Evolutionary conservation across 2,888 invertebrate species (phyloP), one percentile per base, ranked within the genome.

Genomic region (Thecophora atra): DNA sequence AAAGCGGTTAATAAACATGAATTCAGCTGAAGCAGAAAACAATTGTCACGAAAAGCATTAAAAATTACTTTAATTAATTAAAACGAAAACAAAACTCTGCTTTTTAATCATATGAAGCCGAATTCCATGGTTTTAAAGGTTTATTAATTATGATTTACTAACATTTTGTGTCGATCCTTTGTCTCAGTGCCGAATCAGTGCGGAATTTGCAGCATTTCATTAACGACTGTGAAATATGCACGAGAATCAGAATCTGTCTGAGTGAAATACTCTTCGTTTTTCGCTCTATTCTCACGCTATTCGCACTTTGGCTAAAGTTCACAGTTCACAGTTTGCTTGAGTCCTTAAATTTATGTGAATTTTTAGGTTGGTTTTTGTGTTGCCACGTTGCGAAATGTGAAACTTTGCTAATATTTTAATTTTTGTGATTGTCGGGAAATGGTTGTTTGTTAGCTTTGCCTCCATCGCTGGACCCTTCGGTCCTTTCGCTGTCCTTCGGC

Each of bases 161-260:
- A 63, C 63, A 63, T 37, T 37, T 63, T 42, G 19, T 30, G 64
- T 44, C 47, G 24, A 6, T 42, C 64, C 8, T 8, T 11, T 47
- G 17, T 24, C n/a, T 8, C 44, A n/a, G 28, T 24, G n/a, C n/a
- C 30, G 60, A 6, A 8, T 5, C 8, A 63, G 21, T 67, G 67
- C 37, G 70, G 70, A 52, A 70, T 70, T 70, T 62, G 52, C 63
- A 70, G 63, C 70, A 63, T 70, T 70, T 70, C 70, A 70, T 70
- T 70, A 70, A 62, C 62, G 70, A 30, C 60, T 70, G 42, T 47
- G 24, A 70, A 62, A 63, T 24, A 51, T 60, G 17, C 24, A 24
- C 3, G 37, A 21, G 13, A 24, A 42, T 68, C 56, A 21, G 13
- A 24, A 42, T 68, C 56, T 26, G 58, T 68, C 51, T 37, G 24